Percentiles rank a stretch among this genome's conserved stretches.
These are phyloP conservation scores for Drosophila cognata DNA, from an alignment of 2,888 invertebrate species.

Conservation along the genomic window DNA sequence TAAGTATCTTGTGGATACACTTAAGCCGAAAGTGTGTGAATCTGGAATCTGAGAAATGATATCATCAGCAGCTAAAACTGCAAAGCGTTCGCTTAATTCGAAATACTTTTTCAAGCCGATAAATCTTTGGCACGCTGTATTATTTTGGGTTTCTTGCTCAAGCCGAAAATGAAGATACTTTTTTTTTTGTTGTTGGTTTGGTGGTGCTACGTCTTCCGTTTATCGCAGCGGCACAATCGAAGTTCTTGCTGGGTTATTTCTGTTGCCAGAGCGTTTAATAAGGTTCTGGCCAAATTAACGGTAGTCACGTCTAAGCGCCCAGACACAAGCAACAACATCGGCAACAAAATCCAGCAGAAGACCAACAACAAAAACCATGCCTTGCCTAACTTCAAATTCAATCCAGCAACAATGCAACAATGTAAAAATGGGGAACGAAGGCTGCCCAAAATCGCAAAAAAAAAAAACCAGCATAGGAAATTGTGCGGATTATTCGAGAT, in stretches of 20 bases:
- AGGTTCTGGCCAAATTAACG: constrained; percentile 74
- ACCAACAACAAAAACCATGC: constrained; percentile 45
- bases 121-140: constrained; percentile 64
- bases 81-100: constrained; percentile 47
- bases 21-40: constrained; percentile 25
- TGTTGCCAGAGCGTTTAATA: constrained; percentile 57
- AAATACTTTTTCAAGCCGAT: constrained; percentile 66
- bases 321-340: constrained; percentile 54
- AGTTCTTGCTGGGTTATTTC: constrained; percentile 36
- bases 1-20: not conserved
- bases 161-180: constrained; percentile 53
- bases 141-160: constrained; percentile 21
- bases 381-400: constrained; percentile 59
- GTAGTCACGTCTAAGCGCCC: constrained; percentile 71
- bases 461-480: constrained; percentile 26
- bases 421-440: constrained; percentile 15
- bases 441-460: constrained; percentile 18
- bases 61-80: constrained; percentile 46
- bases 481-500: constrained; percentile 55
- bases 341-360: constrained; percentile 4
- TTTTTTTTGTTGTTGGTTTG: constrained; percentile 26
- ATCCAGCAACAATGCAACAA: constrained; percentile 46
- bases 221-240: constrained; percentile 52
- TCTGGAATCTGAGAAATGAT: constrained; percentile 53
- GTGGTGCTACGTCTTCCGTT: constrained; percentile 31